Evolutionary conservation across 1,140 invertebrate species (phyloP), one percentile per base, ranked within the genome.

Genomic region (Drosophila subobscura): DNA sequence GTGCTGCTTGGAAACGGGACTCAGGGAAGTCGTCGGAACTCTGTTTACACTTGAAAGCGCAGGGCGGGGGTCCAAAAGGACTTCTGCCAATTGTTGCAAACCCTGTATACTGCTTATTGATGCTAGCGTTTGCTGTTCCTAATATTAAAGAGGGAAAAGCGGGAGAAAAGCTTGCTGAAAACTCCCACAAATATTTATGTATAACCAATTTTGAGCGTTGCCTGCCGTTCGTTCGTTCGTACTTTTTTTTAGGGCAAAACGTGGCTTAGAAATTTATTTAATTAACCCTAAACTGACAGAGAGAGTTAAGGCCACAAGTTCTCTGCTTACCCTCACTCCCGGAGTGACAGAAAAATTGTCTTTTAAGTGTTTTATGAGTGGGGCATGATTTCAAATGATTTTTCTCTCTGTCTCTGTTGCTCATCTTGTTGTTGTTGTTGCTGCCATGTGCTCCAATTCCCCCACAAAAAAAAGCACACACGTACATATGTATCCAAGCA

Each of bases 71-170:
- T 44, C 25, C 40, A 16, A 64, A 61, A 56, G 66, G 66, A 59
- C 57, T 78, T 59, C 81, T 85, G 78, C 81, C 81, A 85, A 85
- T 85, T 85, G 81, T 85, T 85, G 83, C 81, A 86, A 85, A 63
- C 79, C 37, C 51, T 73, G 73, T 77, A 68, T 72, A 68, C 72
- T 49, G 61, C 33, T 37, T 37, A 37, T 10, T 12, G 33, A 8
- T 33, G 7, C 29, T 33, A 6, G 52, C 68, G 61, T 72, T 71
- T 52, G 46, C 67, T 79, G 56, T 63, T 56, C 58, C 57, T 22
- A 0, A 56, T 52, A 37, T 37, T 37, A 37, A 37, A 37, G 33
- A 37, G 12, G 33, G 10, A 12, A 12, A 37, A 37, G 63, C 37
- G 53, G 53, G 57, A 47, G 72, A 76, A 37, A 85, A 84, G 76